Evolutionary conservation across 1,140 invertebrate genomes (phyloP).

Genomic region (Lordiphosa mommai): DNA sequence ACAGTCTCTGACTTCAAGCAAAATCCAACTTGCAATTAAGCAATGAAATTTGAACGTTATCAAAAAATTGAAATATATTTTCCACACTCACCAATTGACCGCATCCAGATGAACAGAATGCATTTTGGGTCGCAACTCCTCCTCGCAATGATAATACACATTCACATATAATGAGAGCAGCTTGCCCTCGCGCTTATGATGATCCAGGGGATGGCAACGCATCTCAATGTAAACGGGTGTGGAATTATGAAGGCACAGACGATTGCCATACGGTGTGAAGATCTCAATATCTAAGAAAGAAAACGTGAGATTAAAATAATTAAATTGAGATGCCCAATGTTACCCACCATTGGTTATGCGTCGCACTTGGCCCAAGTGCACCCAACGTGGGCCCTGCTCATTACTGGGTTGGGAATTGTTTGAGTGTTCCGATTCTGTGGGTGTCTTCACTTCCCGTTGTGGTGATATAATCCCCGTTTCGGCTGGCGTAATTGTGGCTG

Average conservation of each 20-base stretch:
- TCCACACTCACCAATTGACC: slow-evolving; percentile 47
- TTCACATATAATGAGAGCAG: slow-evolving; percentile 68
- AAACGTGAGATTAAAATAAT: neutral
- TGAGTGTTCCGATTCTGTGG: neutral
- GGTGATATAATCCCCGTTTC: neutral
- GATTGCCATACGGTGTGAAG: slow-evolving; percentile 45
- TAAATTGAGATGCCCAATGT: neutral
- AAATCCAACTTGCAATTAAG: no score
- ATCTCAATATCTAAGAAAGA: slow-evolving; percentile 52
- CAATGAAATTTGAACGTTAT: no score
- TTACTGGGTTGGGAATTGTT: neutral
- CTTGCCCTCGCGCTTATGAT: slow-evolving; percentile 56
- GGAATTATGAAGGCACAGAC: slow-evolving; percentile 65
- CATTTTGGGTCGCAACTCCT: slow-evolving; percentile 55
- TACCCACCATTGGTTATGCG: slow-evolving; percentile 38
- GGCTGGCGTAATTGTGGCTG: neutral
- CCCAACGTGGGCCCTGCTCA: slow-evolving; percentile 27
- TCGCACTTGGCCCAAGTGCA: slow-evolving; percentile 35
- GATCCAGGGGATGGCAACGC: slow-evolving; percentile 48
- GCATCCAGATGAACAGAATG: slow-evolving; percentile 73
- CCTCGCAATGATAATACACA: slow-evolving; percentile 72
- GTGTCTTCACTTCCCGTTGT: neutral
- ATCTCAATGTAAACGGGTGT: slow-evolving; percentile 75
- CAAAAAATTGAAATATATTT: neutral
- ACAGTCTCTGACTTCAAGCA: no score